Base-by-base conservation (phyloP, 1,140 invertebrate genomes). In the Psix sp. region DNA sequence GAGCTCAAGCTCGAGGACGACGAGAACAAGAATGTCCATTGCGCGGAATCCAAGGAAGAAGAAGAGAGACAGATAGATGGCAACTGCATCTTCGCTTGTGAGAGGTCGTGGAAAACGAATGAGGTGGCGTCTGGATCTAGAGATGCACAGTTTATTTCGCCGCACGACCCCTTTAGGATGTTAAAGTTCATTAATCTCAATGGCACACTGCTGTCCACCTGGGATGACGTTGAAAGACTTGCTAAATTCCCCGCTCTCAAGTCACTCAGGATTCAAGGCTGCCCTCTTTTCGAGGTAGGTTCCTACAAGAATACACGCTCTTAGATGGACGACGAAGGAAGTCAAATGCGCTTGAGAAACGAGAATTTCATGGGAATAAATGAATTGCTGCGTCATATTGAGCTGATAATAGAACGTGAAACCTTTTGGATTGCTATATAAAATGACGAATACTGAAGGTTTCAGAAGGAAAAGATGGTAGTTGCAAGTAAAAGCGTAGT, bases 221-320 rank as follows among this genome's bases (percentile, higher is more conserved):
- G 96, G 96, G 91, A 94, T 76, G 95, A 97, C 77, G 92, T 98
- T 42, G 94, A 96, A 76, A 89, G 91, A 71, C 88, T 98, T 26
- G 91, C 93, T 13, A 90, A 90, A 60, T 96, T 96, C 86, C 94
- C 94, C 0, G 89, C 90, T 10, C 86, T 98, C n/a, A 91, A 91
- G 70, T 94, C 94, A 86, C 88, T 97, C 20, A 88, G 95, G 71
- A 91, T 97, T 57, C 93, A 93, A 89, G 93, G 84, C 5, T 87
- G 86, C 26, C 86, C 86, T 43, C 72, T 87, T 18, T 87, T 87
- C 68, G 86, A 87, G 80, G 86, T 87, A 33, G 76, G n/a, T n/a
- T n/a, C n/a, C n/a, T n/a, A n/a, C n/a, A n/a, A n/a, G n/a, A n/a
- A n/a, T n/a, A n/a, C n/a, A n/a, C n/a, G n/a, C n/a, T n/a, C n/a